Percentiles rank a stretch among this genome's conserved stretches.
Evolutionary conservation across 1,140 invertebrate species (phyloP).

Genomic region (Zaprionus lachaisei): DNA sequence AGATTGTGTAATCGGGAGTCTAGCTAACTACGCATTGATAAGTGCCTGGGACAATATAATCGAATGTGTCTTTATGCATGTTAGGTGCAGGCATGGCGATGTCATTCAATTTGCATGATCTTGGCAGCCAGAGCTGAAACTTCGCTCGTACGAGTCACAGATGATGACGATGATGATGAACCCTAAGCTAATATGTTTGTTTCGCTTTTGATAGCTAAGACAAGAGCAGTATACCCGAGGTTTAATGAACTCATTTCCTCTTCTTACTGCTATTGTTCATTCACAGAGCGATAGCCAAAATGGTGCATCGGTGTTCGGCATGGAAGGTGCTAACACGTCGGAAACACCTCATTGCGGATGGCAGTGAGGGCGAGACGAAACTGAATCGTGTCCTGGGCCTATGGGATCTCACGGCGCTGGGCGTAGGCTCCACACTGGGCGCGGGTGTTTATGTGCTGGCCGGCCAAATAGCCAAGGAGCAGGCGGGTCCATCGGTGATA

Average conservation of each 20-base stretch:
- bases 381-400: conserved; percentile 87
- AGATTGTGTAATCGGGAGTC: conserved; percentile 54
- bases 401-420: conserved; percentile 91
- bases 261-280: neutral
- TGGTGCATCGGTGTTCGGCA: conserved; percentile 69
- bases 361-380: conserved; percentile 67
- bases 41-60: conserved; percentile 32
- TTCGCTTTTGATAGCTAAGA: conserved; percentile 14
- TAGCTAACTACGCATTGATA: conserved; percentile 45
- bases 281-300: conserved; percentile 30
- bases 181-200: conserved; percentile 29
- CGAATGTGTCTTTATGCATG: conserved; percentile 19
- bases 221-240: conserved; percentile 15
- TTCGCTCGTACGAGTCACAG: neutral
- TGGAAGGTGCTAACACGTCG: conserved; percentile 81
- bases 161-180: conserved; percentile 22
- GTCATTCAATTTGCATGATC: conserved; percentile 52
- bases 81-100: conserved; percentile 1
- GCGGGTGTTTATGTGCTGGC: conserved; percentile 95
- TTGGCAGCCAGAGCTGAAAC: conserved; percentile 44
- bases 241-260: conserved; percentile 57
- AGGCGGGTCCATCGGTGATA: conserved; percentile 92
- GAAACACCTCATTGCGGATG: conserved; percentile 65
- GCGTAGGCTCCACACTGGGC: conserved; percentile 94
- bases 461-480: conserved; percentile 92